These are phyloP conservation scores for Eidolon dupreanum DNA, from an alignment of 2,797 vertebrate species.

Conservation along the genomic window DNA sequence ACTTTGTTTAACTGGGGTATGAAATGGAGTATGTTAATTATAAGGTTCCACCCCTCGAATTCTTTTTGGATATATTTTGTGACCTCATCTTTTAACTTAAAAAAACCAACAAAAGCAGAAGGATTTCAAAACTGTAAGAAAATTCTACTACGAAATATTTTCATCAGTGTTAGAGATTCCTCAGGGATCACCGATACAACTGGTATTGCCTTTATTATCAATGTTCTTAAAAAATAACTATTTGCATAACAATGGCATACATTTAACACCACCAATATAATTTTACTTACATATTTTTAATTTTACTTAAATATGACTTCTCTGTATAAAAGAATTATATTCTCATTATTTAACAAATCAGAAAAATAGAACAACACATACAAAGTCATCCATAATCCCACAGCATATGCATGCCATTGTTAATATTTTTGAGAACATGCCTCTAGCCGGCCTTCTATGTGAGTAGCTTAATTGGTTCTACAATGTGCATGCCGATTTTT, in stretches of 20 bases:
- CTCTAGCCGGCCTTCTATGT: not conserved
- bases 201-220: not conserved
- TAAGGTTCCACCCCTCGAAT: not conserved
- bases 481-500: conserved; percentile 49
- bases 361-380: not conserved
- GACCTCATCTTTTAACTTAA: not conserved
- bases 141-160: not conserved
- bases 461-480: conserved; percentile 63
- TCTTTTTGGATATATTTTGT: conserved; percentile 30
- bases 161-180: not conserved
- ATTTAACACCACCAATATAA: not conserved
- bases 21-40: not conserved
- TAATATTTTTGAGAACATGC: conserved; percentile 20
- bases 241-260: not conserved
- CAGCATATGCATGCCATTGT: not conserved
- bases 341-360: conserved; percentile 5
- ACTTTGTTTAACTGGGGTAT: not conserved
- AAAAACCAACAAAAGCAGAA: not conserved
- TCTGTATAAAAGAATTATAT: not conserved
- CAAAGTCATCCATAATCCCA: not conserved
- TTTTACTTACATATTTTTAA: not conserved
- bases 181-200: not conserved
- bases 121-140: not conserved
- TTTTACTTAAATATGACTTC: conserved; percentile 25
- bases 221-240: not conserved